Base-by-base conservation (phyloP, 2,888 invertebrate genomes). In the Julus scanicus region DNA sequence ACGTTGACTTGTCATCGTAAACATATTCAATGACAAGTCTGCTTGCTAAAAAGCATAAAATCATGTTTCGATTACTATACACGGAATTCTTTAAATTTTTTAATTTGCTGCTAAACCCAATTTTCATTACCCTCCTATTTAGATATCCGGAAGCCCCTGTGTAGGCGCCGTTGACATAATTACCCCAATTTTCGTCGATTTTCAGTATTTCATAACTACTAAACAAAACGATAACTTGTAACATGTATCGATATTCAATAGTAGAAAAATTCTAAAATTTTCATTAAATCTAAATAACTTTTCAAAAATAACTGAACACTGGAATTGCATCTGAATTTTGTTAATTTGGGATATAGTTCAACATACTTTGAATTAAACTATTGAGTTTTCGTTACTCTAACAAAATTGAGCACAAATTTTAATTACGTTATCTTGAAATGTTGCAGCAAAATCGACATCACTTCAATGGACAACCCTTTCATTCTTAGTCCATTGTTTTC, bases 1-100 rank as follows among this genome's bases (percentile, higher is more conserved):
- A 20, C 85, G 85, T n/a, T 48, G 49, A 3, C 49, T 85, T 11
- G 49, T 48, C 85, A 85, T 85, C 6, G 85, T 11, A 49, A 85
- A 49, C 85, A 85, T 49, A 40, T 85, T 85, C 48, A 85, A 17
- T 9, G 85, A 85, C 20, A 85, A 85, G 40, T 85, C 85, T 44
- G 85, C 85, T 49, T 85, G 11, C 85, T 85, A 84, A 9, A 20
- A 37, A 80, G 13, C 11, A 44, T 44, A 5, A 44, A 44, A 44
- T 44, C 29, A 29, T 9, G 3, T 80, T 80, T 11, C 13, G 11
- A 37, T 80, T 53, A 17, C 37, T 29, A 80, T 15, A 80, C 29
- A 37, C 29, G 44, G 29, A 71, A 20, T 13, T 29, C 4, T 80
- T 13, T 3, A 37, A 80, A 37, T 29, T 37, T 71, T 71, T 6